A percentile compares a stretch with the other conserved stretches of the same genome.
Evolutionary conservation across 1,140 invertebrate genomes (phyloP).

Genomic region (Drosophila obscura): DNA sequence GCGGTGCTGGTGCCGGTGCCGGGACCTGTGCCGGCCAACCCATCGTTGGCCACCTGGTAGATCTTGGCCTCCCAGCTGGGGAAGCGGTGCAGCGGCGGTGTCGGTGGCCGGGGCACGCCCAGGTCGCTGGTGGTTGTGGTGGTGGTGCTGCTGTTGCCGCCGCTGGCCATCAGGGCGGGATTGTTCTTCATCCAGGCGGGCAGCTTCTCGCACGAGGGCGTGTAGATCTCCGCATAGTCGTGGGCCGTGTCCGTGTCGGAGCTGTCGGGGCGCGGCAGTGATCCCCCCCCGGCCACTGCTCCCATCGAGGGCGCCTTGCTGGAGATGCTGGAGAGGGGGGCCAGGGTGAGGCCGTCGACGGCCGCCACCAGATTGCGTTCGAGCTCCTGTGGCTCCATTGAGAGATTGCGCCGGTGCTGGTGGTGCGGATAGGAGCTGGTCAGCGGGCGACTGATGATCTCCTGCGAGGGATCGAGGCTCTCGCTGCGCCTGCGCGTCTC

Average conservation of each 20-base stretch:
- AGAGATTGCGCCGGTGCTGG: slow-evolving; percentile 84
- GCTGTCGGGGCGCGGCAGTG: slow-evolving; percentile 84
- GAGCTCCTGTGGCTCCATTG: slow-evolving; percentile 85
- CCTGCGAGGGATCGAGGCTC: slow-evolving; percentile 78
- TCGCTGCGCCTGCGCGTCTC: slow-evolving; percentile 84
- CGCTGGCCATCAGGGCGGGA: slow-evolving; percentile 83
- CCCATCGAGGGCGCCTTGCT: slow-evolving; percentile 83
- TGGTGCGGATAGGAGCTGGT: slow-evolving; percentile 83
- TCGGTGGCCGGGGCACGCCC: slow-evolving; percentile 89
- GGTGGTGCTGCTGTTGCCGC: slow-evolving; percentile 85
- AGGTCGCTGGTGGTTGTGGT: slow-evolving; percentile 83
- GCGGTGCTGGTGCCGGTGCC: slow-evolving; percentile 35
- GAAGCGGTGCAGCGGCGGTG: slow-evolving; percentile 94
- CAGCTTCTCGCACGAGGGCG: slow-evolving; percentile 91
- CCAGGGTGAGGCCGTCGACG: slow-evolving; percentile 85
- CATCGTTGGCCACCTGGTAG: slow-evolving; percentile 94
- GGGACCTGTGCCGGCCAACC: slow-evolving; percentile 87
- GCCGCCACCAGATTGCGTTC: slow-evolving; percentile 85
- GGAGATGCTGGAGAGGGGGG: slow-evolving; percentile 84
- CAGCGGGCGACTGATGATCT: slow-evolving; percentile 72
- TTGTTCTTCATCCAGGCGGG: slow-evolving; percentile 85
- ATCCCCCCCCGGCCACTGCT: slow-evolving; percentile 21
- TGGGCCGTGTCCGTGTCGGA: slow-evolving; percentile 91
- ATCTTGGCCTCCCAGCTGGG: slow-evolving; percentile 97
- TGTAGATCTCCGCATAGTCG: slow-evolving; percentile 97